A percentile compares a stretch with the other conserved stretches of the same genome.
phyloP scores from a whole-genome alignment of 1,140 invertebrate genomes.

The Cherax destructor region DNA sequence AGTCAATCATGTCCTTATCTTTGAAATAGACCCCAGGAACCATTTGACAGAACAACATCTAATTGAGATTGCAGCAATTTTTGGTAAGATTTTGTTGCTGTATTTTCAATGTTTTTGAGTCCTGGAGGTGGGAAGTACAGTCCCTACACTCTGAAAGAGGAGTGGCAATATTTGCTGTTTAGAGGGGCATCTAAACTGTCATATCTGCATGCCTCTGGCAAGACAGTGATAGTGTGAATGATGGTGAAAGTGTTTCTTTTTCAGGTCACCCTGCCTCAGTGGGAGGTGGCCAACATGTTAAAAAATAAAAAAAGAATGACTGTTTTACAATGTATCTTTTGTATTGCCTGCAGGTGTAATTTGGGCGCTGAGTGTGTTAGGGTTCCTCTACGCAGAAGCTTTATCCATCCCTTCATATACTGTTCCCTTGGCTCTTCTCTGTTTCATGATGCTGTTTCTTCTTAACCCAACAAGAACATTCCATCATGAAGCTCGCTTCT shows the following conservation, averaged over 20 bases:
- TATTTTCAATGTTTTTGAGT: background rate
- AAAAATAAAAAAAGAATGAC: no score
- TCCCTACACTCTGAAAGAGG: no score
- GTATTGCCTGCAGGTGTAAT: slow-evolving; percentile 80
- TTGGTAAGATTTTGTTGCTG: slow-evolving; percentile 79
- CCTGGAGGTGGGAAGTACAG: no score
- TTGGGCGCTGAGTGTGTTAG: slow-evolving; percentile 89
- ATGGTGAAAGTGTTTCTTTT: no score
- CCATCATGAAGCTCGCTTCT: slow-evolving; percentile 88
- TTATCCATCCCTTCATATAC: slow-evolving; percentile 93
- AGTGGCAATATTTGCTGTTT: no score
- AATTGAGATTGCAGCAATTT: slow-evolving; percentile 95
- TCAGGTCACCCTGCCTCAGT: no score
- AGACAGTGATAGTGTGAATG: no score
- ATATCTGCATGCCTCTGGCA: no score
- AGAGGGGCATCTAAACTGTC: no score
- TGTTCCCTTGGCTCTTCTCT: slow-evolving; percentile 90
- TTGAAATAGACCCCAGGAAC: slow-evolving; percentile 98
- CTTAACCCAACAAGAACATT: slow-evolving; percentile 96
- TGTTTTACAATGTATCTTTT: background rate
- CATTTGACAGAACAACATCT: slow-evolving; percentile 96
- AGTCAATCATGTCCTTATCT: slow-evolving; percentile 99
- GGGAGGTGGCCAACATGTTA: no score
- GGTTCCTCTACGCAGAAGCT: slow-evolving; percentile 86
- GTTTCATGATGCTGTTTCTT: slow-evolving; percentile 91